These are phyloP conservation scores for Homalodisca vitripennis DNA, from an alignment of 1,140 invertebrate species.

Conservation along the genomic window DNA sequence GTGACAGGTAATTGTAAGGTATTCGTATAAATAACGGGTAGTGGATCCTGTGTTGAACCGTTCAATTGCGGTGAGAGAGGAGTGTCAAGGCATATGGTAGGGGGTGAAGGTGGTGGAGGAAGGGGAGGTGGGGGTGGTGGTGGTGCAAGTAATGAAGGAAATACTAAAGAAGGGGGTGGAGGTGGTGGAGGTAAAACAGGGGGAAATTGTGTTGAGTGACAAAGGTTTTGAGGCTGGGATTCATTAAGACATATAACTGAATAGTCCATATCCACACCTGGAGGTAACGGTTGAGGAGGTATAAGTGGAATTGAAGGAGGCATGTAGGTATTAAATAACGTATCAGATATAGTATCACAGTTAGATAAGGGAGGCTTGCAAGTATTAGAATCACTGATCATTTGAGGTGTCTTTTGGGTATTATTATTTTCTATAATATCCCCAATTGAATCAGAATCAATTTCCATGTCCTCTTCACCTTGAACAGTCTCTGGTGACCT, in stretches of 20 bases:
- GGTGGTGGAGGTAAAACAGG: neutral
- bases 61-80: neutral
- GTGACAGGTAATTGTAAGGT: neutral
- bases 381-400: neutral
- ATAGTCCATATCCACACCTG: neutral
- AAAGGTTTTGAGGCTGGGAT: neutral
- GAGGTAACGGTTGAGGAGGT: constrained; percentile 13
- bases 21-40: too few relatives aligned
- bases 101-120: neutral
- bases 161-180: neutral
- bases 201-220: neutral
- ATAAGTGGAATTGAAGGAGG: neutral
- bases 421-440: neutral
- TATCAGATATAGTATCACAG: too few relatives aligned
- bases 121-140: constrained; percentile 9
- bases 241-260: neutral
- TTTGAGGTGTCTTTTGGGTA: neutral
- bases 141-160: neutral
- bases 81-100: neutral
- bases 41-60: neutral
- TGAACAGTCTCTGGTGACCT: neutral
- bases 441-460: constrained; percentile 7
- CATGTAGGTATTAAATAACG: too few relatives aligned
- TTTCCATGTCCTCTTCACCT: constrained; percentile 22
- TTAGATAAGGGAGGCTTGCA: neutral